These are phyloP conservation scores for Lissonota sp. DNA, from an alignment of 2,888 invertebrate species.

Conservation along the genomic window DNA sequence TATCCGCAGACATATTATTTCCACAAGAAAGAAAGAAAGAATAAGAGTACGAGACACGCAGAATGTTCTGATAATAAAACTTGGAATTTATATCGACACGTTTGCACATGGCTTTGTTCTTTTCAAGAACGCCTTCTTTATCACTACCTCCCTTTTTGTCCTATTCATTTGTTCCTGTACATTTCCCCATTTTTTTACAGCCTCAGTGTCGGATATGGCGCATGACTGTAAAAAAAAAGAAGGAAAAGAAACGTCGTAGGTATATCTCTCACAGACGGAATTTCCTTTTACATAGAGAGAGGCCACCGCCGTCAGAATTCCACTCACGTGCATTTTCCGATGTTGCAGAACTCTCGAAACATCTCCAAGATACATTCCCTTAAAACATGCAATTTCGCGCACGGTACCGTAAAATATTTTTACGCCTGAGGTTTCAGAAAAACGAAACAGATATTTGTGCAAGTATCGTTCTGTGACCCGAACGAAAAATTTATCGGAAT, in stretches of 20 bases:
- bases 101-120: constrained; percentile 37
- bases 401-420: too few relatives aligned
- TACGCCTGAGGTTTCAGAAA: neutral
- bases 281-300: neutral
- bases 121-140: constrained; percentile 7
- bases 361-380: constrained; percentile 12
- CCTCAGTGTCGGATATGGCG: neutral
- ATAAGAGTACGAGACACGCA: neutral
- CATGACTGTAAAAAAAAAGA: too few relatives aligned
- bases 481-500: too few relatives aligned
- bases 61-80: constrained; percentile 47
- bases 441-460: constrained; percentile 16
- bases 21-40: neutral
- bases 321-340: constrained; percentile 7
- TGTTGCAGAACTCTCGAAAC: constrained; percentile 7
- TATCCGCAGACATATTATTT: constrained; percentile 27
- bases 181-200: neutral
- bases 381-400: constrained; percentile 22
- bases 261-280: neutral
- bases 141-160: neutral
- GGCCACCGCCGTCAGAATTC: constrained; percentile 12
- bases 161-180: neutral
- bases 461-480: neutral
- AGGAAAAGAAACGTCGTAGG: neutral
- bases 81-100: constrained; percentile 61